Base-by-base conservation (phyloP, 2,797 vertebrate species). In the Siniperca undulata region DNA sequence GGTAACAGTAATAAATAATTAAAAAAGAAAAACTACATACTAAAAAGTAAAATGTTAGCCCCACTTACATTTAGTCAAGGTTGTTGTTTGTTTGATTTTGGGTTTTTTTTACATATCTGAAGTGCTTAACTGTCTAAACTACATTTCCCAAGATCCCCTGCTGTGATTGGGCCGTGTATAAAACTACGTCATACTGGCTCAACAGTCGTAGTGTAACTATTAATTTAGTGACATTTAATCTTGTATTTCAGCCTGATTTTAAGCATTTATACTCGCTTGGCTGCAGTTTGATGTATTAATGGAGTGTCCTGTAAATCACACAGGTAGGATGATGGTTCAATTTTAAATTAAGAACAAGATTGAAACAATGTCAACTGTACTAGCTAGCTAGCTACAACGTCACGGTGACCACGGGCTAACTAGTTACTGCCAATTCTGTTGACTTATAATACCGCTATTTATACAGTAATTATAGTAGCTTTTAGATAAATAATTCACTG, bases 81-180 rank as follows among this genome's bases (percentile, higher is more conserved):
- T 40, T 13, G 0, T 30, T 30, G 30, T 30, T 30, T 30, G 30
- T 30, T 30, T 30, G 30, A 0, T 30, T 30, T 27, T 27, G 27
- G n/a, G n/a, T 27, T 40, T 40, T 40, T 24, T 48, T 65, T 20
- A 20, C 3, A 38, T 34, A 3, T 0, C 2, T 62, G 14, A 9
- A 1, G 11, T 7, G 2, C 13, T 27, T 7, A 1, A 2, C 7
- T 0, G 12, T 9, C 2, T 1, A 14, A 22, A 94, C 92, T 91
- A 88, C 91, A 89, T 86, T 88, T 93, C 93, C 94, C 94, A 93
- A 2, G 34, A 93, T 78, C 0, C 94, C n/a, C 3, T 34, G 3
- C 52, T 44, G 17, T 3, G 3, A 3, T 9, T 4, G 16, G 1
- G 7, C 27, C 1, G 7, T 22, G 19, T 52, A 24, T 55, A 42